phyloP scores from a whole-genome alignment of 64 coral and sea anemone genomes.

The Actinia tenebrosa region DNA sequence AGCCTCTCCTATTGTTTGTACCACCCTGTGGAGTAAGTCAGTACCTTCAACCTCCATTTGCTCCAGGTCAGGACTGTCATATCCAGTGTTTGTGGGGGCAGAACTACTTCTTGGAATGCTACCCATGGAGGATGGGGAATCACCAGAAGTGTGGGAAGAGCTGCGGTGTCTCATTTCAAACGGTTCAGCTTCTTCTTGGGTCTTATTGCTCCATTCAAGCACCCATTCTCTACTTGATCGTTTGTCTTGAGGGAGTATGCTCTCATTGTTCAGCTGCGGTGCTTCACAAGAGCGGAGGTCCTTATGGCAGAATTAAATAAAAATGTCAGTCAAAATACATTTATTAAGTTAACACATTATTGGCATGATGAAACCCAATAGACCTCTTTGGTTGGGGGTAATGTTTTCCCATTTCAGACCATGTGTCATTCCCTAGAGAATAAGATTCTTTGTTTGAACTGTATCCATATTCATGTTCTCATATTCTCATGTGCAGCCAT shows the following conservation, averaged over 20 bases:
- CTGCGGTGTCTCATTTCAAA: slow-evolving; percentile 40
- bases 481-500: no score
- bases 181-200: slow-evolving; percentile 30
- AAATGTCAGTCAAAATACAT: not conserved
- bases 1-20: slow-evolving; percentile 67
- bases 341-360: not conserved
- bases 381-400: no score
- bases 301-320: not conserved
- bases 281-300: slow-evolving; percentile 56
- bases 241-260: slow-evolving; percentile 54
- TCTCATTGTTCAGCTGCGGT: slow-evolving; percentile 13
- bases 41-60: slow-evolving; percentile 67
- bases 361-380: no score
- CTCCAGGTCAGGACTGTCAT: slow-evolving; percentile 38
- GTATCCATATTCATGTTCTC: no score
- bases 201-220: slow-evolving; percentile 69
- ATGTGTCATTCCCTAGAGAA: no score
- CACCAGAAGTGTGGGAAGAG: slow-evolving; percentile 56
- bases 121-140: slow-evolving; percentile 36
- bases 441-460: no score
- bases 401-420: no score
- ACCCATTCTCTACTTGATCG: slow-evolving; percentile 83
- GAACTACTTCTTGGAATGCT: slow-evolving; percentile 71
- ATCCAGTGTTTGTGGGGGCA: slow-evolving; percentile 51
- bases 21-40: slow-evolving; percentile 33